Evolutionary conservation across 2,888 invertebrate genomes (phyloP).

Genomic region (Acheta domesticus): DNA sequence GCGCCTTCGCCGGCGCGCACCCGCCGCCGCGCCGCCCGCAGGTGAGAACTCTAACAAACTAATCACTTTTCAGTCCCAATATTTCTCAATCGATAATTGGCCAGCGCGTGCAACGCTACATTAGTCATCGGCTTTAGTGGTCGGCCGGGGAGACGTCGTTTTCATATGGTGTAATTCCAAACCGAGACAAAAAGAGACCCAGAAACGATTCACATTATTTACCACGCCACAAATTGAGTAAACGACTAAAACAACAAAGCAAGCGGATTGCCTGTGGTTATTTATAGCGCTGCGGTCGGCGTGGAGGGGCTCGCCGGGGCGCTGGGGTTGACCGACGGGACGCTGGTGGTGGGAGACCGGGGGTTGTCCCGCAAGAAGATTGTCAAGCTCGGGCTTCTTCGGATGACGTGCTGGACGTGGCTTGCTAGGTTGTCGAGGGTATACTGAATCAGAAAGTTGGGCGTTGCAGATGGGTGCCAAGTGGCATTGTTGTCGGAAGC

Average conservation of each 20-base stretch:
- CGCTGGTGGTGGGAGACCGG: too few relatives aligned
- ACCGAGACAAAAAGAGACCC: conserved; percentile 18
- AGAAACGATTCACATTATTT: conserved; percentile 18
- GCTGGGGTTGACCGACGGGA: too few relatives aligned
- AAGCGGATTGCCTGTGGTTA: conserved; percentile 8
- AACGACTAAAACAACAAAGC: conserved; percentile 18
- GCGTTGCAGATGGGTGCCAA: too few relatives aligned
- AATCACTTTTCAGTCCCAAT: conserved; percentile 18
- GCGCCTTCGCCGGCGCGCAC: too few relatives aligned
- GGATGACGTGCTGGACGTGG: too few relatives aligned
- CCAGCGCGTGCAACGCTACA: background rate
- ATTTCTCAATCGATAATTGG: conserved; percentile 18
- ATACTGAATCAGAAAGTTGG: too few relatives aligned
- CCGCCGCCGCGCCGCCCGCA: background rate
- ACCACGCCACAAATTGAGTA: conserved; percentile 11
- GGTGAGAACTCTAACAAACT: conserved; percentile 2
- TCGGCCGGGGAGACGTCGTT: background rate
- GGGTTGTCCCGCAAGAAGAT: too few relatives aligned
- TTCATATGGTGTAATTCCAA: conserved; percentile 10
- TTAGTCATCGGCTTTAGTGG: background rate
- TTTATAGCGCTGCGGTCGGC: background rate
- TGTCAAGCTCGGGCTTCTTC: too few relatives aligned
- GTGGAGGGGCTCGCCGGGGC: background rate
- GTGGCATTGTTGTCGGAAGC: too few relatives aligned
- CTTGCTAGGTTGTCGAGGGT: too few relatives aligned